Conservation (phyloP, 2,888 invertebrate genomes). For the Drepana falcataria region DNA sequence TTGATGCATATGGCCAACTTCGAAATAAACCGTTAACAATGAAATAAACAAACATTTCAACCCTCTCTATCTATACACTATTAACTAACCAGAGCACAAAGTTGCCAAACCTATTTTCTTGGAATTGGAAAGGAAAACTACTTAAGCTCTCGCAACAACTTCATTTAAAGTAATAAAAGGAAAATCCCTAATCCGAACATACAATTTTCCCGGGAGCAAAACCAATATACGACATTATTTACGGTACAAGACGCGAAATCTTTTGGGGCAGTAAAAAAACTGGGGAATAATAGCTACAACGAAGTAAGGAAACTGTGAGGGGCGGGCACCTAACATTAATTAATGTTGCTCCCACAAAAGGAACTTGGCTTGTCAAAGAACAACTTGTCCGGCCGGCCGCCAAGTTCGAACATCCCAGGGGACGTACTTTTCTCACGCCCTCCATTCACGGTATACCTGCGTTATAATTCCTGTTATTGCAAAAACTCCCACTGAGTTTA, state of each 20-base stretch:
- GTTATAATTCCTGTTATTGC: conserved; percentile 40
- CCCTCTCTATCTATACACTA: neutral
- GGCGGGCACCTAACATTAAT: conserved; percentile 58
- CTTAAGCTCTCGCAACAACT: conserved; percentile 10
- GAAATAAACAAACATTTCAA: no score
- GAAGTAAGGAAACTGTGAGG: conserved; percentile 45
- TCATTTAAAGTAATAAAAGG: conserved; percentile 17
- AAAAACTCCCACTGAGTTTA: conserved; percentile 46
- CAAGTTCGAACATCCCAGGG: conserved; percentile 25
- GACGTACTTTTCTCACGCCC: conserved; percentile 29
- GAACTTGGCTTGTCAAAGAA: conserved; percentile 50
- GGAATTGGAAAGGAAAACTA: neutral
- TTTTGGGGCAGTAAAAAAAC: conserved; percentile 28
- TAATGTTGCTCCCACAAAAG: conserved; percentile 48
- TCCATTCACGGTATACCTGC: conserved; percentile 37
- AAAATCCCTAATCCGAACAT: conserved; percentile 26
- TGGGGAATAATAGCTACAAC: conserved; percentile 37
- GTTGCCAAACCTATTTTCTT: neutral
- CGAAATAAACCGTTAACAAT: no score
- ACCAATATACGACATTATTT: conserved; percentile 35
- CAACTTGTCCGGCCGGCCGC: conserved; percentile 38
- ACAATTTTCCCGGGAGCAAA: conserved; percentile 25
- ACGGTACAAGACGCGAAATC: conserved; percentile 30
- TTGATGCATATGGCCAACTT: no score
- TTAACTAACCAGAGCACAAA: neutral